Evolutionary conservation across 2,888 invertebrate species (phyloP), one percentile per base, ranked within the genome.

Genomic region (Isoperla grammatica): DNA sequence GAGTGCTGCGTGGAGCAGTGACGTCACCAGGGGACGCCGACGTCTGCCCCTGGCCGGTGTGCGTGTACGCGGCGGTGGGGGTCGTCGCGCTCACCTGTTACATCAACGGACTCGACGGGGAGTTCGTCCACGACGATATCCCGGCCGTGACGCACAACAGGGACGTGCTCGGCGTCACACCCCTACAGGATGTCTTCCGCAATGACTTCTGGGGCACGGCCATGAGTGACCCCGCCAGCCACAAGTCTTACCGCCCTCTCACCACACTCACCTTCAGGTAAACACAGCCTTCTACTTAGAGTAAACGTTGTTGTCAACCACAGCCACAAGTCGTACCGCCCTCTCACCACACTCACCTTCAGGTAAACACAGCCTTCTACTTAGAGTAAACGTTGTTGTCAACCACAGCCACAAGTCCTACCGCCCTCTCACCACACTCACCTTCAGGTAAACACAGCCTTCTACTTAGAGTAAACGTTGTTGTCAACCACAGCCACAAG

Each of bases 121-220:
- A 91, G 72, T 90, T 92, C 71, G 90, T 93, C 64, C 92, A 93
- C 76, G 92, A 92, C 71, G 92, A 93, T 73, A 84, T 91, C 66
- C 90, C 89, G 60, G 92, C 91, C 37, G 85, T 92, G 67, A 85
- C 86, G 70, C 80, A 85, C 64, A 93, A 92, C 74, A 81, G 83
- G 69, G 92, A 93, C 74, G 92, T 91, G 64, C 80, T 83, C 53
- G 90, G 86, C 1, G 77, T 79, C 56, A 85, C 81, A 63, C 75
- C 83, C 29, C 73, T 87, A 68, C 70, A 77, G 64, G 79, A 80
- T 68, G 78, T 88, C 68, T 84, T 89, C 70, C 77, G 78, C 68
- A 87, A 90, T 73, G 93, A 93, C 75, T 93, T 91, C 73, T 93
- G 92, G 93, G 92, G 92, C n/a, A 88, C 86, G 57, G 85, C 88